Percentiles rank a stretch among this genome's conserved stretches.
These are phyloP conservation scores for Escarpia spicata DNA, from an alignment of 2,888 invertebrate species.

Conservation along the genomic window DNA sequence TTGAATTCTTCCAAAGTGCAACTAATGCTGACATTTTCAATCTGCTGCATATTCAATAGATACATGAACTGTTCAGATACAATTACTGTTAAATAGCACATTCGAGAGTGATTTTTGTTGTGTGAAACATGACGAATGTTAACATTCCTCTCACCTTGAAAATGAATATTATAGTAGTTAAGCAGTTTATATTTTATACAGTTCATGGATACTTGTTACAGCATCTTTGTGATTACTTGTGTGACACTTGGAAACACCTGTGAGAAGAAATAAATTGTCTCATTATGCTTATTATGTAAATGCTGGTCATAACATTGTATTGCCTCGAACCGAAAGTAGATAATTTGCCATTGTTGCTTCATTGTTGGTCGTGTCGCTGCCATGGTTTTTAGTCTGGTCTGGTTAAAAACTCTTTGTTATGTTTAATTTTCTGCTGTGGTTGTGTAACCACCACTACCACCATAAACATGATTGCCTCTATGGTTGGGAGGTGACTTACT, in stretches of 20 bases:
- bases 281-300: background rate
- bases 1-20: background rate
- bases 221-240: background rate
- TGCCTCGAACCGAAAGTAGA: background rate
- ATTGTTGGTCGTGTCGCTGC: background rate
- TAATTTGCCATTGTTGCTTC: background rate
- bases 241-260: background rate
- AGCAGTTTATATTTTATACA: background rate
- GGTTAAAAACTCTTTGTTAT: no score
- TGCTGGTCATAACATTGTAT: background rate
- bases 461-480: background rate
- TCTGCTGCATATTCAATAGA: background rate
- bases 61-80: background rate
- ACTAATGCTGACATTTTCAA: background rate
- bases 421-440: background rate
- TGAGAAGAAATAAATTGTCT: background rate
- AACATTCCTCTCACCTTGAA: background rate
- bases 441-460: background rate
- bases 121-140: background rate
- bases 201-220: background rate
- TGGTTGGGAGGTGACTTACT: background rate
- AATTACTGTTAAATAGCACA: background rate
- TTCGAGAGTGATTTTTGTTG: background rate
- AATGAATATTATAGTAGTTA: background rate
- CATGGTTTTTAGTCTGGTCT: no score